phyloP scores from a whole-genome alignment of 2,113 vertebrate genomes.

The Maylandia zebra region DNA sequence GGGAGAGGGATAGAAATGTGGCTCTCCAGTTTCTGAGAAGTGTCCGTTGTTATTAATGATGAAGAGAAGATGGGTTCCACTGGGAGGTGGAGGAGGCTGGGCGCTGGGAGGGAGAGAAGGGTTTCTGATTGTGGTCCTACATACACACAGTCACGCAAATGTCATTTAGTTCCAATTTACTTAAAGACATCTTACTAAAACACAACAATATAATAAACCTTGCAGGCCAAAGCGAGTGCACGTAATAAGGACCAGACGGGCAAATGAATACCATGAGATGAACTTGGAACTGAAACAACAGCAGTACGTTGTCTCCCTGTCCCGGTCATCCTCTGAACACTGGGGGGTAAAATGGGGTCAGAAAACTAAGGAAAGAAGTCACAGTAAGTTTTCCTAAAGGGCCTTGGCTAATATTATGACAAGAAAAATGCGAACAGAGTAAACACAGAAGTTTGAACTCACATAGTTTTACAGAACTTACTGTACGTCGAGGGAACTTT shows the following conservation, averaged over 20 bases:
- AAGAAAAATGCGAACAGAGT: not conserved
- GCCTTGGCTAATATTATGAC: not conserved
- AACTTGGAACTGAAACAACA: not conserved
- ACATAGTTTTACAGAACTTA: not conserved
- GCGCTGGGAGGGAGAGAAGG: not conserved
- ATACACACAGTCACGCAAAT: constrained; percentile 29
- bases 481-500: not conserved
- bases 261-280: not conserved
- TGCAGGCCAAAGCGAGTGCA: not conserved
- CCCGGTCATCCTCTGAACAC: not conserved
- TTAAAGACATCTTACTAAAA: not conserved
- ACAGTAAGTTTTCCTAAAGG: not conserved
- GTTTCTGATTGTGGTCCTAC: constrained; percentile 23
- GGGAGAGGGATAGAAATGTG: not conserved
- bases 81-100: constrained; percentile 4
- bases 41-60: constrained; percentile 32
- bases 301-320: not conserved
- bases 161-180: constrained; percentile 23
- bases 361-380: not conserved
- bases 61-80: constrained; percentile 35
- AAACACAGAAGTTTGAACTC: not conserved
- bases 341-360: not conserved
- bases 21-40: constrained; percentile 13
- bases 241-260: constrained; percentile 26
- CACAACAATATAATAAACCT: constrained; percentile 10